Evolutionary conservation across 2,797 vertebrate genomes (phyloP).

Genomic region (Pseudochirops corinnae): DNA sequence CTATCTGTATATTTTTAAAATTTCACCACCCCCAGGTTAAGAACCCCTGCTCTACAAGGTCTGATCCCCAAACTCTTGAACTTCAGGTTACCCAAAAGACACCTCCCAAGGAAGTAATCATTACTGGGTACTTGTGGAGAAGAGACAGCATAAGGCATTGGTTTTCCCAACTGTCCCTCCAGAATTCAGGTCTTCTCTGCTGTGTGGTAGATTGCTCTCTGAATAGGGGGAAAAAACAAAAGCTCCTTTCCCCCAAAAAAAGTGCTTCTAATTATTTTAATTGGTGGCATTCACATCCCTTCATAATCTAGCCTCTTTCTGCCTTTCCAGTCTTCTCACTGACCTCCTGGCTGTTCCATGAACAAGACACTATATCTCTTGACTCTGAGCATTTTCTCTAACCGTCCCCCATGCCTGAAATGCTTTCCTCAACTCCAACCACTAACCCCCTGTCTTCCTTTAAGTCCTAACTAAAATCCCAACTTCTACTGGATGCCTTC

Average conservation of each 20-base stretch:
- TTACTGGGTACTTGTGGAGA: background rate
- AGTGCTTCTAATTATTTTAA: background rate
- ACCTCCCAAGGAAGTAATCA: background rate
- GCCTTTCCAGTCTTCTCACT: background rate
- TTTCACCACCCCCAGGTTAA: background rate
- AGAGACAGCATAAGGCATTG: background rate
- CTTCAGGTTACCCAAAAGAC: background rate
- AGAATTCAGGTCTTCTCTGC: background rate
- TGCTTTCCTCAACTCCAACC: background rate
- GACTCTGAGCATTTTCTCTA: background rate
- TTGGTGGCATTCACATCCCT: background rate
- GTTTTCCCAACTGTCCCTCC: background rate
- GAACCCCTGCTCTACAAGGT: background rate
- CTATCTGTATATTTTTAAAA: background rate
- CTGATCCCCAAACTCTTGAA: background rate
- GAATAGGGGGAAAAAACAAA: background rate
- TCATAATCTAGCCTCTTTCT: background rate
- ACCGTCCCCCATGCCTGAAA: background rate
- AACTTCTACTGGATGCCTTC: background rate
- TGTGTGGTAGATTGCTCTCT: background rate
- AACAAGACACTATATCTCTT: background rate
- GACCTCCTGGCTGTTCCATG: background rate
- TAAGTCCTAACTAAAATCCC: background rate
- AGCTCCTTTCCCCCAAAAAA: background rate
- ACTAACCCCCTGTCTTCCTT: background rate